Evolutionary conservation across 2,113 vertebrate species (phyloP).

Genomic region (Petrocephalus zakoni): DNA sequence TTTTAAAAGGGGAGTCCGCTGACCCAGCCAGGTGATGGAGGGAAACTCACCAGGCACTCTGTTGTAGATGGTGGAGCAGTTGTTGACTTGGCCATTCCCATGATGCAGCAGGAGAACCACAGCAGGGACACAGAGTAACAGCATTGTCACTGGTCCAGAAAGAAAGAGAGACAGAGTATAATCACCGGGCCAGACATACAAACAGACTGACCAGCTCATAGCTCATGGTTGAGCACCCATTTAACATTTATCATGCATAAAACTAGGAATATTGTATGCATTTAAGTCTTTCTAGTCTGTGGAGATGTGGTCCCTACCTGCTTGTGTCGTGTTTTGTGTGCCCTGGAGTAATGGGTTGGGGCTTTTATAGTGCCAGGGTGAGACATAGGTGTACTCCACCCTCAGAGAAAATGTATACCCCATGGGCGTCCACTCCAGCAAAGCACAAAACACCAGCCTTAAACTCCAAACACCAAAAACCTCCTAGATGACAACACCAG

Average conservation of each 20-base stretch:
- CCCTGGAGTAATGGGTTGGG: background rate
- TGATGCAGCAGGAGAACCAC: slow-evolving; percentile 45
- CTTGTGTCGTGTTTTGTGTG: background rate
- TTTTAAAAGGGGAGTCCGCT: background rate
- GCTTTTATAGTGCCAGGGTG: background rate
- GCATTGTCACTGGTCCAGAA: background rate
- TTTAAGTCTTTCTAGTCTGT: background rate
- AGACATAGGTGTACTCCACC: background rate
- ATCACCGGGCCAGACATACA: background rate
- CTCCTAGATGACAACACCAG: background rate
- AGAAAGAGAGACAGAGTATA: slow-evolving; percentile 37
- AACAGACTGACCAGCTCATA: slow-evolving; percentile 20
- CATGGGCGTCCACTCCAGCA: background rate
- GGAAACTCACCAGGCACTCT: slow-evolving; percentile 53
- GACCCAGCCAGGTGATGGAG: background rate
- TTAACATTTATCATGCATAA: background rate
- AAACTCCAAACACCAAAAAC: background rate
- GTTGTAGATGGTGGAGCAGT: slow-evolving; percentile 53
- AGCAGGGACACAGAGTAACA: slow-evolving; percentile 43
- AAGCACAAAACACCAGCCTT: background rate
- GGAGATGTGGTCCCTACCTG: slow-evolving; percentile 7
- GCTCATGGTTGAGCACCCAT: slow-evolving; percentile 11
- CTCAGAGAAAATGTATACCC: background rate
- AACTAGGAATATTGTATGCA: background rate
- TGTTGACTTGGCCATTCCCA: slow-evolving; percentile 40